Evolutionary conservation across 37 sponge, comb jelly and placozoan species (phyloP).

Genomic region (Bolinopsis microptera): DNA sequence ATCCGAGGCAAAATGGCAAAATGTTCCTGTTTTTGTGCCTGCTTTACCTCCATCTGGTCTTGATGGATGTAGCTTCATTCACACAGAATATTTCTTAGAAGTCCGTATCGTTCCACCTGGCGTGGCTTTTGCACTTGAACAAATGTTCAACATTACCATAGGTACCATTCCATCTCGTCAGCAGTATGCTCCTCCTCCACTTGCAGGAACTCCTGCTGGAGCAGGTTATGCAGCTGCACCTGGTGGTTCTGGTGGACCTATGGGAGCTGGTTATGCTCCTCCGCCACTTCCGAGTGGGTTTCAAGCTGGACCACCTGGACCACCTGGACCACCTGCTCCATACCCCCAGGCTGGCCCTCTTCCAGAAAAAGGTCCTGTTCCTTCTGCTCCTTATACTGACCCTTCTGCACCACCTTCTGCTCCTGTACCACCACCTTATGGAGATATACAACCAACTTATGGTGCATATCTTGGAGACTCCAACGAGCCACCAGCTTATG

Average conservation of each 20-base stretch:
- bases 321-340: neutral
- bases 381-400: neutral
- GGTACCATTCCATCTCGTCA: neutral
- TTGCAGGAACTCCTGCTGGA: neutral
- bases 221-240: neutral
- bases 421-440: neutral
- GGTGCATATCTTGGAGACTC: neutral
- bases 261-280: neutral
- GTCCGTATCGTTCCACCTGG: neutral
- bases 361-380: neutral
- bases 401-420: neutral
- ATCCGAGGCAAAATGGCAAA: neutral
- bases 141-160: neutral
- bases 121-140: neutral
- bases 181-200: neutral
- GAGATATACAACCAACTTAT: neutral
- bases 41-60: slow-evolving; percentile 15
- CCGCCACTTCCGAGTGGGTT: neutral
- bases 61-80: neutral
- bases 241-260: neutral
- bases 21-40: neutral
- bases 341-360: neutral
- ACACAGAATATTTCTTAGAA: neutral
- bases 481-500: neutral
- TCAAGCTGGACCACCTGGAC: neutral